Evolutionary conservation across 2,888 invertebrate species (phyloP), one percentile per base, ranked within the genome.

Genomic region (Sisyra terminalis): DNA sequence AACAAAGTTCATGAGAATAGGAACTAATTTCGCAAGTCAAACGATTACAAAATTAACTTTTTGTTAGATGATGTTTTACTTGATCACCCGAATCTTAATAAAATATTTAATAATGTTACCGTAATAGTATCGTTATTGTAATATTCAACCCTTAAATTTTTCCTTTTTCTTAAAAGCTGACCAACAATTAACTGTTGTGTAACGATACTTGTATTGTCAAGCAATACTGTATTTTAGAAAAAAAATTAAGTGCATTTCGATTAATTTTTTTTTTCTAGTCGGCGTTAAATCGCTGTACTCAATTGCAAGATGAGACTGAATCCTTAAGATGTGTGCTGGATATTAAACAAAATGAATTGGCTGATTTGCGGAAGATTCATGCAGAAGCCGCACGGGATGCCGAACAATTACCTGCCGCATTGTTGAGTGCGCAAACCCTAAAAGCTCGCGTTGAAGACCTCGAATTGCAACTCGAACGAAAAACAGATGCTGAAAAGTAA

Each of bases 251-350:
- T 5, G 5, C 14, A 36, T 31, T 37, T 40, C 35, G 36, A 42
- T n/a, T 2, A 43, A 39, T 40, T 40, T 44, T 31, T 18, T 9
- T 39, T 29, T 32, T 44, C 7, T 46, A 47, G 49, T 47, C 48
- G 10, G 47, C 47, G 30, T 39, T 47, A 35, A 43, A 41, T 16
- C 44, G 47, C 24, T 47, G 47, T 38, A 46, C 45, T 14, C 47
- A 47, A 45, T 39, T 83, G 32, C 69, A 77, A 51, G 78, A 77
- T 46, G 82, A 88, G 61, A 78, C 83, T 2, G 79, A 82, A 51
- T 92, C 92, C 13, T 66, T 94, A 46, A 75, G 87, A 48, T 79
- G 83, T 30, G 93, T 94, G 3, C 67, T 94, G 46, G 93, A 93
- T 52, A 67, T 94, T 55, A 81, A 86, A 55, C 86, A 86, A 57